These are phyloP conservation scores for Meiosimyza decipiens DNA, from an alignment of 2,888 invertebrate species.

Conservation along the genomic window DNA sequence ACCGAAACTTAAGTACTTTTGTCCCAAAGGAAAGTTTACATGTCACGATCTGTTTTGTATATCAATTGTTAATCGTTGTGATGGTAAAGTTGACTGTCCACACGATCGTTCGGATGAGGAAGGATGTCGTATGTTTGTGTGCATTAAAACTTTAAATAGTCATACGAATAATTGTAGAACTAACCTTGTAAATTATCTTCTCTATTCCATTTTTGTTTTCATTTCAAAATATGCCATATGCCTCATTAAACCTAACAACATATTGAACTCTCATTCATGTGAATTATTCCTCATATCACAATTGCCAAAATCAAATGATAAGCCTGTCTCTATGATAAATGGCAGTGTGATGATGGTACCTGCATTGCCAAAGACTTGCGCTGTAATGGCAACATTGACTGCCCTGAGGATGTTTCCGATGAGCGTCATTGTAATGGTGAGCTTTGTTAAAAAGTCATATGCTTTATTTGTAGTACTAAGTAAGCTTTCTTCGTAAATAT, in stretches of 20 bases:
- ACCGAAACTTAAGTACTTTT: slow-evolving; percentile 61
- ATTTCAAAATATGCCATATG: not conserved
- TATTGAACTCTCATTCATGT: not conserved
- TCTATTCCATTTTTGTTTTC: not conserved
- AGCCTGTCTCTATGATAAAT: slow-evolving; percentile 77
- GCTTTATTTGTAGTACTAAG: not conserved
- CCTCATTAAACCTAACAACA: not conserved
- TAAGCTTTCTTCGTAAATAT: not conserved
- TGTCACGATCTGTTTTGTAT: slow-evolving; percentile 82
- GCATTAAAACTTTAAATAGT: slow-evolving; percentile 7
- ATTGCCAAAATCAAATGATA: slow-evolving; percentile 45
- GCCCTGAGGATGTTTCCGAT: slow-evolving; percentile 78
- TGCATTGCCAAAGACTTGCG: slow-evolving; percentile 73
- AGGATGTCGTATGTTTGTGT: slow-evolving; percentile 71
- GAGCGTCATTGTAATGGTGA: slow-evolving; percentile 75
- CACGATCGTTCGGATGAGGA: slow-evolving; percentile 74
- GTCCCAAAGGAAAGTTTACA: slow-evolving; percentile 72
- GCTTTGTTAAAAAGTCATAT: slow-evolving; percentile 33
- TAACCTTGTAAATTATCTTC: slow-evolving; percentile 19
- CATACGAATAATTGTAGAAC: not conserved
- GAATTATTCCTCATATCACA: not conserved
- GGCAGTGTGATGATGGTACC: slow-evolving; percentile 79
- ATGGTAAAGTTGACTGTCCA: slow-evolving; percentile 79
- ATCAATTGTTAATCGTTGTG: slow-evolving; percentile 75
- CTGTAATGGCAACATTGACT: slow-evolving; percentile 78